These are phyloP conservation scores for Kryphioiulus occultus DNA, from an alignment of 2,888 invertebrate species.

Conservation along the genomic window DNA sequence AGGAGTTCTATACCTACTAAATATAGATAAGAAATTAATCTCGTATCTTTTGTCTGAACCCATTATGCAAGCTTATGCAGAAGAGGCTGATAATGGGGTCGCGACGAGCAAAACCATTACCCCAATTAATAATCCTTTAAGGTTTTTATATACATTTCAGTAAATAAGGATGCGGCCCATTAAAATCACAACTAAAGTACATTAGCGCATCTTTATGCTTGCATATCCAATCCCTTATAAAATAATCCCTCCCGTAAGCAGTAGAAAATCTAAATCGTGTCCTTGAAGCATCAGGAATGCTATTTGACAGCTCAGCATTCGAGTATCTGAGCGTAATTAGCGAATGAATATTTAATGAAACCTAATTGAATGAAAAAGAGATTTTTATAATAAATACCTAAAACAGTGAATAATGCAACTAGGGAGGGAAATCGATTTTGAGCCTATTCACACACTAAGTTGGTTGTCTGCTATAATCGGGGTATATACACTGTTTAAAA, in stretches of 20 bases:
- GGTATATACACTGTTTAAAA: no score
- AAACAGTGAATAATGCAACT: not conserved
- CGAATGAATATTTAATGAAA: conserved; percentile 32
- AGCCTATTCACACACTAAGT: not conserved
- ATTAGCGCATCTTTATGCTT: not conserved
- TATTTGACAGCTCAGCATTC: conserved; percentile 4
- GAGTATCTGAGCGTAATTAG: conserved; percentile 26
- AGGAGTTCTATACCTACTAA: not conserved
- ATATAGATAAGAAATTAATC: not conserved
- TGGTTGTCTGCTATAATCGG: no score
- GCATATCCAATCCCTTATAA: not conserved
- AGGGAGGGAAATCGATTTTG: not conserved
- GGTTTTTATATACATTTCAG: not conserved
- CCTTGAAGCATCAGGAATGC: conserved; percentile 11
- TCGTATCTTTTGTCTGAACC: conserved; percentile 14
- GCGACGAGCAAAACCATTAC: not conserved
- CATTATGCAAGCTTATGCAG: not conserved
- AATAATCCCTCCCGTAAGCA: conserved; percentile 19
- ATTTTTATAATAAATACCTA: conserved; percentile 32
- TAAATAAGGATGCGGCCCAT: conserved; percentile 35
- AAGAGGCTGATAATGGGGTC: conserved; percentile 20
- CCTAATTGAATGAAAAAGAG: conserved; percentile 27
- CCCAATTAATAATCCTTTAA: conserved; percentile 32
- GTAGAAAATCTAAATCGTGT: conserved; percentile 16
- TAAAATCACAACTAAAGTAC: conserved; percentile 28